Conservation (phyloP, 2,113 vertebrate genomes). For the Rostratula benghalensis region DNA sequence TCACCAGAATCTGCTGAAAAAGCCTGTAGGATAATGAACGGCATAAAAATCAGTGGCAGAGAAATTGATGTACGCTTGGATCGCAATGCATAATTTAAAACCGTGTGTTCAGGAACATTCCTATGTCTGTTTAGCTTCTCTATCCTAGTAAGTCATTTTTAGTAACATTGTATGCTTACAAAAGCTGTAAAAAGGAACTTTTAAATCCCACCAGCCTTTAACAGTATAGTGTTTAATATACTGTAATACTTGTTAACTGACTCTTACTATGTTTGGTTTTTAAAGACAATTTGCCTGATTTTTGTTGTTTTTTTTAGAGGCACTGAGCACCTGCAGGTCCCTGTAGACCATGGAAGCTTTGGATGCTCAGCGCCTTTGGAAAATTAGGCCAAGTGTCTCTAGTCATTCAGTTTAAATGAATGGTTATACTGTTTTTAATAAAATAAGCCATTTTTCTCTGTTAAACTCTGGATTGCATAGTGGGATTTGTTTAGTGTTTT, state of each 20-base stretch:
- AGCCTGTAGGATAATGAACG: constrained; percentile 97
- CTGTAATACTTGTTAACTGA: constrained; percentile 79
- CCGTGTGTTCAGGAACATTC: constrained; percentile 77
- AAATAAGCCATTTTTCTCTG: constrained; percentile 83
- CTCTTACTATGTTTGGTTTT: constrained; percentile 86
- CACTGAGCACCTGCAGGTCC: constrained; percentile 49
- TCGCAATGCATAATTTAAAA: constrained; percentile 87
- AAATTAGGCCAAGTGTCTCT: constrained; percentile 84
- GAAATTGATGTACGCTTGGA: constrained; percentile 98
- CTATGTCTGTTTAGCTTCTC: constrained; percentile 88
- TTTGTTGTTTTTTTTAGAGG: constrained; percentile 67
- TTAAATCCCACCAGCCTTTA: constrained; percentile 82
- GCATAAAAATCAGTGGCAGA: constrained; percentile 96
- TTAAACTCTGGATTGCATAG: constrained; percentile 73
- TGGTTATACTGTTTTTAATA: constrained; percentile 95
- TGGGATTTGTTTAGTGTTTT: constrained; percentile 73
- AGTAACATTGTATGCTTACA: constrained; percentile 80
- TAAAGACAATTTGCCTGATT: constrained; percentile 81
- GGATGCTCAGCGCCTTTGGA: constrained; percentile 62
- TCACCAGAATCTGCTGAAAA: constrained; percentile 95
- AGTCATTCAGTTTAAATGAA: constrained; percentile 90
- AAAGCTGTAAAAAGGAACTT: constrained; percentile 80
- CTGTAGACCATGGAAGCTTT: background rate
- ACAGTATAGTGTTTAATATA: constrained; percentile 85
- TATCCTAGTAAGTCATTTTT: constrained; percentile 89